Conservation (phyloP, 2,888 invertebrate species). For the Gymnosoma rotundatum region DNA sequence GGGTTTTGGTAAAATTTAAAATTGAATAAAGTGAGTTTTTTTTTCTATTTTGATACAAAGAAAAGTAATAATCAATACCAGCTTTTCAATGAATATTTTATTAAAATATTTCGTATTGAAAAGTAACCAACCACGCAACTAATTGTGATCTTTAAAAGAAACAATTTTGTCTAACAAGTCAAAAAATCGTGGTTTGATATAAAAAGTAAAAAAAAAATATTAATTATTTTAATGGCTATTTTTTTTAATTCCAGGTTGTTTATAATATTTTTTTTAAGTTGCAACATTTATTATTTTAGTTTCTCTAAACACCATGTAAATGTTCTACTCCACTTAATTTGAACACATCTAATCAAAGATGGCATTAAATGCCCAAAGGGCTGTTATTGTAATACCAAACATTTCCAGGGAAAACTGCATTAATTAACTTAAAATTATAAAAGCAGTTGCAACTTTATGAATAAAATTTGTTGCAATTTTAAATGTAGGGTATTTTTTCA, state of each 20-base stretch:
- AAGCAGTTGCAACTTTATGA: conserved; percentile 35
- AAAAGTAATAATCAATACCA: not conserved
- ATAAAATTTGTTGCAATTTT: not conserved
- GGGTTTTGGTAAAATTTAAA: conserved; percentile 23
- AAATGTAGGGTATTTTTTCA: not conserved
- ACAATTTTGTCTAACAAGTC: not conserved
- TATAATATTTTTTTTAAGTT: not conserved
- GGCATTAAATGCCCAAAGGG: conserved; percentile 58
- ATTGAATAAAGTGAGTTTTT: conserved; percentile 15
- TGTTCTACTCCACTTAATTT: conserved; percentile 66
- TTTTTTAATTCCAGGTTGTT: not conserved
- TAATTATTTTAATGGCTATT: no score
- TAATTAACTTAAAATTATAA: not conserved
- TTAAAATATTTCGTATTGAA: conserved; percentile 18
- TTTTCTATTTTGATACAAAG: not conserved
- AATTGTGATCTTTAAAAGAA: not conserved
- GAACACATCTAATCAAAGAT: conserved; percentile 38
- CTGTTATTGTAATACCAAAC: conserved; percentile 16
- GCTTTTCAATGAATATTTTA: conserved; percentile 7
- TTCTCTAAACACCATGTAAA: conserved; percentile 35
- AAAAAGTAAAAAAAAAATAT: not conserved
- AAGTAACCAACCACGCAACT: not conserved
- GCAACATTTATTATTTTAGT: conserved; percentile 9
- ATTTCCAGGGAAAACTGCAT: not conserved
- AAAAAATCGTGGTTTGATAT: no score